Percentiles rank a stretch among this genome's conserved stretches.
phyloP scores from a whole-genome alignment of 2,888 invertebrate genomes.

The Trachelus troglodyta region DNA sequence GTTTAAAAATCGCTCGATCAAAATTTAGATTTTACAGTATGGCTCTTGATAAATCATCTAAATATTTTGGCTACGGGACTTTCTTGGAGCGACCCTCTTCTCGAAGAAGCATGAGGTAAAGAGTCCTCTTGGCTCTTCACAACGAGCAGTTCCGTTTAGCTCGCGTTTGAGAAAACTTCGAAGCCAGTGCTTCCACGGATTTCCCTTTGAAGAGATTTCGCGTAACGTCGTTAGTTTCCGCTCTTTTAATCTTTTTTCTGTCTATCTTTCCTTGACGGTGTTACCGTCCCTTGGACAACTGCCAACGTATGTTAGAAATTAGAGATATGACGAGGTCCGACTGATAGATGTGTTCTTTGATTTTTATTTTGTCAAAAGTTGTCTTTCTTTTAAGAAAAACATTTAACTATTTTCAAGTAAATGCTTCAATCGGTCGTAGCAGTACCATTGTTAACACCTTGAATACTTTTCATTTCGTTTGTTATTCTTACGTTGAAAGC shows the following conservation, averaged over 20 bases:
- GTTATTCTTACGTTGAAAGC: neutral
- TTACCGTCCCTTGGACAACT: neutral
- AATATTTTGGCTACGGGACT: slow-evolving; percentile 48
- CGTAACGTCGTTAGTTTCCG: neutral
- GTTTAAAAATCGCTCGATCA: slow-evolving; percentile 2
- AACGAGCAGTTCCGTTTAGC: slow-evolving; percentile 39
- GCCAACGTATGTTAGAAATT: neutral
- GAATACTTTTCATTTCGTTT: neutral
- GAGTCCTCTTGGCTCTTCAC: slow-evolving; percentile 17
- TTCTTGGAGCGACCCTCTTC: slow-evolving; percentile 34
- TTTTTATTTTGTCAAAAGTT: neutral
- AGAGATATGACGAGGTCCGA: neutral
- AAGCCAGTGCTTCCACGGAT: neutral
- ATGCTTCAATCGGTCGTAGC: neutral
- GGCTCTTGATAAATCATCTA: slow-evolving; percentile 38
- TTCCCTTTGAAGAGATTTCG: neutral
- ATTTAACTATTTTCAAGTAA: neutral
- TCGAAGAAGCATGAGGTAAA: neutral
- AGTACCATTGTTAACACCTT: neutral
- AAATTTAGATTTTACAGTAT: slow-evolving; percentile 9
- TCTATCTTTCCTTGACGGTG: neutral
- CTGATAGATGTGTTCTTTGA: neutral
- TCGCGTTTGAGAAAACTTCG: slow-evolving; percentile 29
- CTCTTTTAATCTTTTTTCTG: neutral
- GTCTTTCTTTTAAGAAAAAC: neutral